Evolutionary conservation across 2,113 vertebrate genomes (phyloP).

Genomic region (Labeo catla): DNA sequence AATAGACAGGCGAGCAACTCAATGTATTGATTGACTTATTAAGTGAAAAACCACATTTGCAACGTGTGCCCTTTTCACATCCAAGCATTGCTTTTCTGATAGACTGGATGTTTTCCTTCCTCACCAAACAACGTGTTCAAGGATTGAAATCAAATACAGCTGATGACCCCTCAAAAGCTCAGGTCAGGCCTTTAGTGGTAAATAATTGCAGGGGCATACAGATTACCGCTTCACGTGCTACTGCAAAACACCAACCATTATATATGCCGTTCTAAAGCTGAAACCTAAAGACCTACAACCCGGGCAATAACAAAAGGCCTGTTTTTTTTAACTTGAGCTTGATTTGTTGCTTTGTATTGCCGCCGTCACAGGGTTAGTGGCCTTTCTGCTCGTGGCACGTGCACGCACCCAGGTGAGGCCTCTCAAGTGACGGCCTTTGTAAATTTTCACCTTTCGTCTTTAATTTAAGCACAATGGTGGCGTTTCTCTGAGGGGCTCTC

Average conservation of each 20-base stretch:
- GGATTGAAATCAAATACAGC: slow-evolving; percentile 51
- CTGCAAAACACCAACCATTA: slow-evolving; percentile 29
- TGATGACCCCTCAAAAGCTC: slow-evolving; percentile 44
- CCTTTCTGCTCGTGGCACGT: slow-evolving; percentile 58
- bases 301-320: slow-evolving; percentile 42
- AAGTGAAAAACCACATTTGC: slow-evolving; percentile 73
- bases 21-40: slow-evolving; percentile 78
- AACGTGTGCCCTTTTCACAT: slow-evolving; percentile 58
- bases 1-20: slow-evolving; percentile 61
- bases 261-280: slow-evolving; percentile 24
- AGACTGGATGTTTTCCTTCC: slow-evolving; percentile 52
- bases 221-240: slow-evolving; percentile 29
- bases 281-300: slow-evolving; percentile 42
- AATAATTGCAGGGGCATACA: slow-evolving; percentile 37
- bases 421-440: slow-evolving; percentile 68
- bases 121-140: slow-evolving; percentile 51
- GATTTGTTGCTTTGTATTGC: slow-evolving; percentile 52
- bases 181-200: slow-evolving; percentile 23
- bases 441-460: slow-evolving; percentile 65
- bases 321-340: background rate
- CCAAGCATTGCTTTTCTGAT: slow-evolving; percentile 48
- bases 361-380: slow-evolving; percentile 50
- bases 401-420: slow-evolving; percentile 56
- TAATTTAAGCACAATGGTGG: slow-evolving; percentile 67
- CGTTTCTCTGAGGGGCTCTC: slow-evolving; percentile 54